Evolutionary conservation across 1,140 invertebrate species (phyloP).

Genomic region (Notospermus geniculatus): DNA sequence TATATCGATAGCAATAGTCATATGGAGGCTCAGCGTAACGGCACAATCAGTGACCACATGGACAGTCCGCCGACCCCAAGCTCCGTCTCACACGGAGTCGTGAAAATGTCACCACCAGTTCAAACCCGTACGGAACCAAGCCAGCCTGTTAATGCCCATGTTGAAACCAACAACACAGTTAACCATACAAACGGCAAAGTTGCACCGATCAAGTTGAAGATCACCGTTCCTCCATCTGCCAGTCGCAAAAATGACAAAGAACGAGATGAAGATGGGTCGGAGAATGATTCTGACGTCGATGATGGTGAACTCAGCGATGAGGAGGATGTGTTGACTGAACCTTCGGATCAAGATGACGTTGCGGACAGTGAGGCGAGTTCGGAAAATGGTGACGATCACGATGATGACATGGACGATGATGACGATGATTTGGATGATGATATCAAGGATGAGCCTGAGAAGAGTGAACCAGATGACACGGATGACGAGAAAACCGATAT

Average conservation of each 20-base stretch:
- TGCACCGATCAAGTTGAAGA: slow-evolving; percentile 1
- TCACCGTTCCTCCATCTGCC: not conserved
- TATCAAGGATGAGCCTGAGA: not conserved
- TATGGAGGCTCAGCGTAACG: too few species aligned
- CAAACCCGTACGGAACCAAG: too few species aligned
- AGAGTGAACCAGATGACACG: not conserved
- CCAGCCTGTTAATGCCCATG: not conserved
- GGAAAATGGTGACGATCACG: not conserved
- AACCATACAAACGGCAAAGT: slow-evolving; percentile 3
- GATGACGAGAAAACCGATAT: not conserved
- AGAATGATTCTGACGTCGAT: not conserved
- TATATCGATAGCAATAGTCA: too few species aligned
- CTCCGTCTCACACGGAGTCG: not conserved
- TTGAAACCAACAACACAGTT: too few species aligned
- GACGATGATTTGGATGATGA: not conserved
- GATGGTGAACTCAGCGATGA: not conserved
- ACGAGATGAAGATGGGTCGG: not conserved
- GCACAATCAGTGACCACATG: not conserved
- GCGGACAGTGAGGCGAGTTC: not conserved
- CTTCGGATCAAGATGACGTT: not conserved
- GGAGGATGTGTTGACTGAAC: not conserved
- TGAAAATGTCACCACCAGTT: too few species aligned
- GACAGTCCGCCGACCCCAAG: not conserved
- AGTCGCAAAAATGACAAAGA: not conserved
- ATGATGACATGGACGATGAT: not conserved